Percentiles rank a stretch among this genome's conserved stretches.
phyloP scores from a whole-genome alignment of 2,113 vertebrate species.

The Xiphophorus couchianus region DNA sequence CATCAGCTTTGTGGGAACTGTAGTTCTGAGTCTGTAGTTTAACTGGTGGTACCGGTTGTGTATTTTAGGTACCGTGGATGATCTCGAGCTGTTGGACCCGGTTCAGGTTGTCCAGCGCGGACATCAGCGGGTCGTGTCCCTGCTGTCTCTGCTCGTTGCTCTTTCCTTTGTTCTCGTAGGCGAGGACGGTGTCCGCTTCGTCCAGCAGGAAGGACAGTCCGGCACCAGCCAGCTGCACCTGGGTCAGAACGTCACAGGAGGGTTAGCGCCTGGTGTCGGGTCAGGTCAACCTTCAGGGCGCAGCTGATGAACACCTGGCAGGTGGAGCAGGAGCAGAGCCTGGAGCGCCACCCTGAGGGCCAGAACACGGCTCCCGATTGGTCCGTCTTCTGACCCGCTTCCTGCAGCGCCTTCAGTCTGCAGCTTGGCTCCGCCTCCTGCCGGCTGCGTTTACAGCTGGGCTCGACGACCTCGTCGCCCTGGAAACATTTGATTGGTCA shows the following conservation, averaged over 20 bases:
- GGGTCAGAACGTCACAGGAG: background rate
- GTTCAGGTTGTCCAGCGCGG: constrained; percentile 91
- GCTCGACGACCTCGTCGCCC: constrained; percentile 48
- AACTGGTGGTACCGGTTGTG: too few species aligned
- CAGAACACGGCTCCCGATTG: constrained; percentile 89
- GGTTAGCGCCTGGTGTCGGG: background rate
- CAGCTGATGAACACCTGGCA: constrained; percentile 82
- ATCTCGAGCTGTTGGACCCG: constrained; percentile 96
- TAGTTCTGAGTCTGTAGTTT: background rate
- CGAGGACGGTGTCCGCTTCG: constrained; percentile 92
- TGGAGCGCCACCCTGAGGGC: constrained; percentile 89
- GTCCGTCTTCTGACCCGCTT: constrained; percentile 55
- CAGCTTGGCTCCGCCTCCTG: constrained; percentile 73
- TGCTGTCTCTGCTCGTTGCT: constrained; percentile 73
- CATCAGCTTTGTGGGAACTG: background rate
- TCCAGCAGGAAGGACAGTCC: constrained; percentile 91
- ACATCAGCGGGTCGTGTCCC: constrained; percentile 91
- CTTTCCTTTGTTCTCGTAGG: constrained; percentile 95
- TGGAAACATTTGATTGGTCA: constrained; percentile 17
- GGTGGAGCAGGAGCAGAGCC: constrained; percentile 86
- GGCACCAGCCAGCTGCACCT: constrained; percentile 85
- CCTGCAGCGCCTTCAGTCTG: constrained; percentile 81
- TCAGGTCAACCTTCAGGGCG: background rate
- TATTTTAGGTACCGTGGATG: constrained; percentile 64
- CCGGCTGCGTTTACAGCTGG: constrained; percentile 70